Base-by-base conservation (phyloP, 2,797 vertebrate species). In the Urocyon cinereoargenteus region DNA sequence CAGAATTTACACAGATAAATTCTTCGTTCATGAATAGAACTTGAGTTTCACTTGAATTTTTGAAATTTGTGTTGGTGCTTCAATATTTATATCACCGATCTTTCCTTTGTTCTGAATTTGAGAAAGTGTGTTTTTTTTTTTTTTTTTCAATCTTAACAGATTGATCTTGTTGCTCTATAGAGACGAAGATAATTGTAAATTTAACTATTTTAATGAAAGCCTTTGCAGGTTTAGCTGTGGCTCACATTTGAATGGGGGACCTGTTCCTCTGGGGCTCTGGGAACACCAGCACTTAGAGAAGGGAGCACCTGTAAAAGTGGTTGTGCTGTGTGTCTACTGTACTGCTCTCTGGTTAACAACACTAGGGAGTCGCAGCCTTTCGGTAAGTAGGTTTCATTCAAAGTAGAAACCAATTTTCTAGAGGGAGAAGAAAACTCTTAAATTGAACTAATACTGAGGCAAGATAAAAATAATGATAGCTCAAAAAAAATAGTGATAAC, bases 111-210 rank as follows among this genome's bases (percentile, higher is more conserved):
- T 95, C 73, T 83, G 45, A 96, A 87, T 96, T 93, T 96, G 66
- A 96, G 82, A 86, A 91, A 61, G 53, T 72, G 19, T 64, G n/a
- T 92, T 87, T 94, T 31, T 86, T 91, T 94, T 94, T 94, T 95
- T 94, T 96, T 36, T 84, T 36, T 84, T 96, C 70, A 26, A 0
- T 26, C 55, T 90, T 93, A 86, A 72, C 28, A 55, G 57, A 86
- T 64, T 57, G 26, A 85, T 91, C 12, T 83, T 82, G 79, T 19
- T 83, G 86, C 73, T 70, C 51, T 31, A 91, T 79, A 86, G 53
- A 92, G 57, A 81, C 70, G 53, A 94, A 89, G 24, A 57, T 93
- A 77, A 82, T 93, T 94, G 59, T 92, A 66, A 86, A 22, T 85
- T 10, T 19, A 70, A 62, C 55, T n/a, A 19, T 85, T 90, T 86